Evolutionary conservation across 2,797 vertebrate genomes (phyloP).

Genomic region (Mergus octosetaceus): DNA sequence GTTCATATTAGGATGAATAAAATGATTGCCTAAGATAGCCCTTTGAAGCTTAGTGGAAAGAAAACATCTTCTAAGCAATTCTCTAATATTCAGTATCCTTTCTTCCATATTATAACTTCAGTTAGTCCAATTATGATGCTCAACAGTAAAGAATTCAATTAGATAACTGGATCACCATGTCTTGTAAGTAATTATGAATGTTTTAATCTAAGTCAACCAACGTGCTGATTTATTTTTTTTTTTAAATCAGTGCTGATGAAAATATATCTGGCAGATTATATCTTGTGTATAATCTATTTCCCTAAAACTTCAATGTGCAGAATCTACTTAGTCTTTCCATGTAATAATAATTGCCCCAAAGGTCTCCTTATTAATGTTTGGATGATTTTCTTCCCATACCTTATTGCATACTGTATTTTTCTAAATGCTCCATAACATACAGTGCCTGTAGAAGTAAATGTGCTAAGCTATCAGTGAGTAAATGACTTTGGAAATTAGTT

Average conservation of each 20-base stretch:
- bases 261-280: neutral
- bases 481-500: slow-evolving; percentile 81
- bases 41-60: neutral
- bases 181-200: slow-evolving; percentile 37
- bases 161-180: slow-evolving; percentile 25
- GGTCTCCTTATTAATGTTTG: slow-evolving; percentile 5
- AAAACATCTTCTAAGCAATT: slow-evolving; percentile 4
- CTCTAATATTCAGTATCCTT: neutral
- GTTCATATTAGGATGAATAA: slow-evolving; percentile 22
- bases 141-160: neutral
- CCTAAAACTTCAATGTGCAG: neutral
- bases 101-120: neutral
- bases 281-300: neutral
- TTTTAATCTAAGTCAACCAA: slow-evolving; percentile 29
- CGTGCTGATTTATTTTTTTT: neutral
- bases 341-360: neutral
- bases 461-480: slow-evolving; percentile 63
- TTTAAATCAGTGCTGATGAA: neutral
- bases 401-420: slow-evolving; percentile 41
- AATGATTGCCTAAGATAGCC: neutral
- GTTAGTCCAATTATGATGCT: neutral
- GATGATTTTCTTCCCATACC: neutral
- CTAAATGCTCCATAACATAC: slow-evolving; percentile 41
- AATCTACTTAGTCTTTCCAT: neutral
- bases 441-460: slow-evolving; percentile 54